Base-by-base conservation (phyloP, 2,113 vertebrate genomes). In the Monarcha castaneiventris region DNA sequence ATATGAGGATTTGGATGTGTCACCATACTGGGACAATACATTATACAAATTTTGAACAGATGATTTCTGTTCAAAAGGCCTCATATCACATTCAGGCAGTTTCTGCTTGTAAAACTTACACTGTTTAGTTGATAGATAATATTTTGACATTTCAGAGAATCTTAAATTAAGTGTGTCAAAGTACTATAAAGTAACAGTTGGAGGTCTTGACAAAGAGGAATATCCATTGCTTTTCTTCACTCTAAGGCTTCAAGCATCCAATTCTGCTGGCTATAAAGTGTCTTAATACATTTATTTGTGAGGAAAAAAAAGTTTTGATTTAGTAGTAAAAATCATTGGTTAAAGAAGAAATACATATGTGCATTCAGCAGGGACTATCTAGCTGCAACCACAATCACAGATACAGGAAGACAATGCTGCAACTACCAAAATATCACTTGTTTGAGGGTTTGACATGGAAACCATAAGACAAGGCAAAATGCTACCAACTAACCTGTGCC, bases 401-500 rank as follows among this genome's bases (percentile, higher is more conserved):
- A 14, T 27, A 23, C 0, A 66, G n/a, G 19, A 96, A 33, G 32
- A 91, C 26, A 87, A 35, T 17, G 26, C 20, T 89, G 46, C 77
- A 94, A 7, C 54, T 52, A 76, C 41, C 26, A 49, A 26, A 71
- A 41, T 13, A 4, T 16, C 52, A 61, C 25, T 2, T 74, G 33
- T 9, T 16, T 62, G 35, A 26, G 16, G 15, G 5, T 13, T 63
- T 75, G 27, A 3, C 16, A 35, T 35, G 29, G 35, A 69, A 94
- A 80, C 14, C 39, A 8, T n/a, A 62, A 87, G 37, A 66, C 29
- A 74, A 90, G 39, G 55, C 63, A 83, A 93, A 95, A 52, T 71
- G 51, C 76, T 92, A 11, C 68, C 8, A 35, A 89, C 88, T 93
- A 68, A 94, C 91, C 87, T 90, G 90, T 90, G 75, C 43, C 25